Evolutionary conservation across 37 sponge, comb jelly and placozoan genomes (phyloP).

Genomic region (Bolinopsis microptera): DNA sequence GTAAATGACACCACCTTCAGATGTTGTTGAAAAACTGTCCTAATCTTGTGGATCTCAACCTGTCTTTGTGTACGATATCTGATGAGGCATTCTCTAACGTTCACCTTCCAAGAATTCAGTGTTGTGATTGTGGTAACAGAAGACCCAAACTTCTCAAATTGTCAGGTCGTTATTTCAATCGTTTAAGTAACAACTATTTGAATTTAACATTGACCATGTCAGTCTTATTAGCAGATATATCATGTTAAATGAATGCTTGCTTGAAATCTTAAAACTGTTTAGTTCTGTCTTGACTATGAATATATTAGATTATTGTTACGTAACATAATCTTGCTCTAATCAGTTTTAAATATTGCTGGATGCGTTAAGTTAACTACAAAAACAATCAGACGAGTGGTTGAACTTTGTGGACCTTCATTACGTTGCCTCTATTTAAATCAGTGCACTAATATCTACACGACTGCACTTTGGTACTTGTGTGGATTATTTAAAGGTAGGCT

Average conservation of each 20-base stretch:
- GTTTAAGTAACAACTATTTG: too few species aligned
- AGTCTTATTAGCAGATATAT: too few species aligned
- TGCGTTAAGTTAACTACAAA: constrained; percentile 29
- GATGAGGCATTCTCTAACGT: background rate
- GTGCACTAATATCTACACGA: constrained; percentile 22
- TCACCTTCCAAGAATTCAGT: background rate
- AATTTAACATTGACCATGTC: too few species aligned
- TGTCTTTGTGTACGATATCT: background rate
- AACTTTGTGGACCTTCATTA: constrained; percentile 9
- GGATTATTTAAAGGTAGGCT: constrained; percentile 17
- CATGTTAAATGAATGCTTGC: too few species aligned
- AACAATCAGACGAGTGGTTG: background rate
- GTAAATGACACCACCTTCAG: too few species aligned
- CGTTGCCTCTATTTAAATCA: constrained; percentile 16
- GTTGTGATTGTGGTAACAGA: constrained; percentile 44
- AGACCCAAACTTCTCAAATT: constrained; percentile 20
- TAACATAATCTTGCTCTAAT: background rate
- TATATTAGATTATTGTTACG: too few species aligned
- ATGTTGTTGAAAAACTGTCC: background rate
- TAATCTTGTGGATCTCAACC: constrained; percentile 3
- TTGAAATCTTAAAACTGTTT: too few species aligned
- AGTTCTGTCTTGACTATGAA: too few species aligned
- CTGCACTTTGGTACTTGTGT: constrained; percentile 27
- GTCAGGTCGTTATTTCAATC: constrained; percentile 5
- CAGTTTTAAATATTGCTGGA: constrained; percentile 28